Evolutionary conservation across 2,888 invertebrate genomes (phyloP), one percentile per base, ranked within the genome.

Genomic region (Mythimna lalbum): DNA sequence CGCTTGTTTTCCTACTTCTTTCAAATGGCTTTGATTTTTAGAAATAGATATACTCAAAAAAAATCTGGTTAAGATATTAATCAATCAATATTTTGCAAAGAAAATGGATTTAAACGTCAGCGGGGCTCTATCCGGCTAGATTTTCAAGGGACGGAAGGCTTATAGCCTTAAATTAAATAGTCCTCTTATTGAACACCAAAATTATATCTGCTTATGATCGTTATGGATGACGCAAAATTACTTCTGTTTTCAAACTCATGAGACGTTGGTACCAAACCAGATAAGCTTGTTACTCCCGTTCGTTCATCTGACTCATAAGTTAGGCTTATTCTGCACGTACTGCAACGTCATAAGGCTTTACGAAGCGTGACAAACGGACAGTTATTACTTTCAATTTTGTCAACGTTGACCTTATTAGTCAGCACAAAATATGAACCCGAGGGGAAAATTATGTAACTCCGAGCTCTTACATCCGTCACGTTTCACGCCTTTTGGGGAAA

Each of bases 371-470:
- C 31, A 68, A 63, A 68, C 23, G 31, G 33, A 31, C 56, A 43
- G 53, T 43, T 76, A 53, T 76, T 53, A 64, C 23, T 31, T 19
- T 27, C 43, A 61, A 57, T 33, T 72, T 64, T 78, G 56, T 49
- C 47, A 64, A 52, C 47, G 17, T 36, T 52, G 52, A 47, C 63
- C 36, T 61, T 10, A 47, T 78, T 50, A 31, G 56, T 52, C 52
- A 27, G 50, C 36, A 70, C 14, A 43, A 57, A 69, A 56, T 49
- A 76, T 14, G 49, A 61, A 43, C 21, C 31, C 33, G 36, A 62
- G 33, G 7, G 19, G 7, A 56, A 60, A 52, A 73, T 49, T 17
- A 43, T 12, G 3, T 14, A 27, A 14, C 43, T 12, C 39, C 62
- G n/a, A 21, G 52, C 21, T 73, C 12, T 7, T 43, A 64, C 36